Base-by-base conservation (phyloP, 2,888 invertebrate species). In the Rhimphoctona megacephalus region DNA sequence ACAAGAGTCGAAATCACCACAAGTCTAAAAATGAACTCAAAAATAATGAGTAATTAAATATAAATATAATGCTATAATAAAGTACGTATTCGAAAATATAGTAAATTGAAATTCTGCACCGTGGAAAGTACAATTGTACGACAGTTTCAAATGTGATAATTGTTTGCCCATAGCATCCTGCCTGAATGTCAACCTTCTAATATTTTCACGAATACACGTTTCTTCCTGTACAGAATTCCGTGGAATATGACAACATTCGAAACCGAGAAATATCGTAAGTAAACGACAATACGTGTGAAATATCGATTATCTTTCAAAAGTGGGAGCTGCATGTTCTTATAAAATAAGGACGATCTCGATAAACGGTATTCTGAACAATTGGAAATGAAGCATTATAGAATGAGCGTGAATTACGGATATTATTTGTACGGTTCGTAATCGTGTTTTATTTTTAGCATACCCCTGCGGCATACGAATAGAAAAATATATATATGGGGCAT, bases 361-460 rank as follows among this genome's bases (percentile, higher is more conserved):
- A 7, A 43, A 70, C 54, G 30, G 54, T 22, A 57, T 19, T n/a
- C 9, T 39, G n/a, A 33, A 49, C 49, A 39, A 78, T 67, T 67
- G 25, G 25, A 54, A 36, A 36, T 14, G 66, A 25, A 19, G 67
- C 46, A 52, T 80, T 61, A 33, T 22, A 43, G 70, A 80, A 46
- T 33, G n/a, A 66, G 11, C 49, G 49, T 46, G n/a, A 17, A 80
- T 80, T 49, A 30, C 43, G 22, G 64, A 80, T 80, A 70, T 72
- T 36, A 46, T 72, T 33, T 36, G 64, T 36, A 46, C 33, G 61
- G 33, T 70, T 43, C 49, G 49, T 80, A 64, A 72, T 80, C 25
- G 46, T 22, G 39, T 72, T 72, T 9, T 49, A 80, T 72, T 70
- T 80, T 80, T 64, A 80, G 72, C 43, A 49, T 36, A 72, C 22